Evolutionary conservation across 2,888 invertebrate species (phyloP), one percentile per base, ranked within the genome.

Genomic region (Thecophora atra): DNA sequence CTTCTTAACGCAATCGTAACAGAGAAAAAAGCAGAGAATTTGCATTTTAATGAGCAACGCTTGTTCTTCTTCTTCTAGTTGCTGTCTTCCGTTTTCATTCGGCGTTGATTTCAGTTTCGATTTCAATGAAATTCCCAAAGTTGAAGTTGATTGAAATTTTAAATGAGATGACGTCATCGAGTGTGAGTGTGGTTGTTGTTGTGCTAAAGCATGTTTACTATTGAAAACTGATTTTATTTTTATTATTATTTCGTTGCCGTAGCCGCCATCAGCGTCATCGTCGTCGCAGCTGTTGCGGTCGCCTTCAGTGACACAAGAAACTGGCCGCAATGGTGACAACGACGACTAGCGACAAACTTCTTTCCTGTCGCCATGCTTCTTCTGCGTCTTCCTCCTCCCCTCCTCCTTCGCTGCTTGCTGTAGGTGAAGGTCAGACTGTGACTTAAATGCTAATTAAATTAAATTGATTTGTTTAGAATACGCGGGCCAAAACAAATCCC

Each of bases 351-450:
- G n/a, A n/a, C n/a, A n/a, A n/a, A n/a, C n/a, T n/a, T n/a, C n/a
- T n/a, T n/a, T n/a, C n/a, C n/a, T n/a, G n/a, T n/a, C n/a, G n/a
- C n/a, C n/a, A n/a, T 13, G 7, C 26, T 56, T 15, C 4, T n/a
- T 0, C 17, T 47, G 15, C 47, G 47, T 47, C 47, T 47, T 73
- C 68, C 11, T 37, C 11, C 37, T 2, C 37, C 11, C 37, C 37
- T 37, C 30, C 8, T 1, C 37, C 11, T 11, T 1, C 37, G 37
- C 37, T 8, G 11, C 71, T 65, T 70, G 74, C 74, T 77, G 73
- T 77, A 75, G 77, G 77, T 77, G 77, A 77, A 77, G 77, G 77
- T 77, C 77, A 77, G 67, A 58, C 72, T 77, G 76, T 77, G 77
- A 75, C 76, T 77, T 72, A 74, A 77, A 77, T 77, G 77, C 72